Base-by-base conservation (phyloP, 2,888 invertebrate genomes). In the Mellilla xanthometata region DNA sequence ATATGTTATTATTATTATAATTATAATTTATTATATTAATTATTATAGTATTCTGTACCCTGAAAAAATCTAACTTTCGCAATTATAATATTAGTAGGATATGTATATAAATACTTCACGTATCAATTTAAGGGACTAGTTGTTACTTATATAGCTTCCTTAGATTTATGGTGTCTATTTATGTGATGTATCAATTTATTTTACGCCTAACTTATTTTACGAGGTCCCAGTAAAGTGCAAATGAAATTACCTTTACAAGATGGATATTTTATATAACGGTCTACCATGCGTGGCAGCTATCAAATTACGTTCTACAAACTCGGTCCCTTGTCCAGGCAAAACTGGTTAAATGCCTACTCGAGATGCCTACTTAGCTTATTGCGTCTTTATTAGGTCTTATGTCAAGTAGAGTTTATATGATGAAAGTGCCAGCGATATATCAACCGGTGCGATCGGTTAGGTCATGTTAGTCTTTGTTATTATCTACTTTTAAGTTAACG, bases 261-360 rank as follows among this genome's bases (percentile, higher is more conserved):
- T 6, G 15, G 15, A 19, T 19, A 19, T 19, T 19, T n/a, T n/a
- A n/a, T n/a, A n/a, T 19, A 19, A 19, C 15, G 15, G 15, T 19
- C 15, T 6, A 1, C 15, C 15, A 6, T 19, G 6, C 15, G 6
- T 19, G 3, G 15, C 15, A 19, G 4, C 15, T 39, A 41, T 52
- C 48, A 35, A 12, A 29, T 48, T 43, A 49, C 54, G 43, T 52
- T 50, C 43, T 48, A 46, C 41, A 52, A 52, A 55, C 47, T 49
- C 31, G 40, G 35, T 23, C 33, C 13, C 28, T 22, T 32, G 36
- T 31, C 30, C 39, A 38, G 24, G 13, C 27, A 32, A 27, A 40
- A 24, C 48, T 51, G 29, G 42, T 50, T 46, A 49, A 51, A 45
- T 51, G 48, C 45, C 39, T 36, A 43, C 40, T 53, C 15, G 6